Percentiles rank a stretch among this genome's conserved stretches.
These are phyloP conservation scores for Oreochromis tanganicae DNA, from an alignment of 2,113 vertebrate species.

Conservation along the genomic window DNA sequence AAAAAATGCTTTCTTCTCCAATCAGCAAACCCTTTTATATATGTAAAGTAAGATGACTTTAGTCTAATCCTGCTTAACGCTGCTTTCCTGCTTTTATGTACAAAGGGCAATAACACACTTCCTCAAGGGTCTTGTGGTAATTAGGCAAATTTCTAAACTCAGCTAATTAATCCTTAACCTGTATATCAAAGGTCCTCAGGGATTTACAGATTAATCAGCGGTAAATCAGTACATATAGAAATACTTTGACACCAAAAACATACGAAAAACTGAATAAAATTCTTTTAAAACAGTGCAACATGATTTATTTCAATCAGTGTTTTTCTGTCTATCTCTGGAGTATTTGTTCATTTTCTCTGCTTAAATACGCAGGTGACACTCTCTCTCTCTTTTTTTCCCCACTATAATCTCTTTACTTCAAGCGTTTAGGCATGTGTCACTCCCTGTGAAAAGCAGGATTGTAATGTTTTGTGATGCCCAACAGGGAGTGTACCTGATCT, in stretches of 20 bases:
- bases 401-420: background rate
- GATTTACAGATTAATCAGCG: background rate
- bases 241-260: constrained; percentile 34
- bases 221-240: background rate
- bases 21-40: background rate
- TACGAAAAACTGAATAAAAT: background rate
- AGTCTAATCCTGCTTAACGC: constrained; percentile 7
- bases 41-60: constrained; percentile 10
- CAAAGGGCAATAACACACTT: background rate
- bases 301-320: background rate
- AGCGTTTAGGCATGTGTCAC: accelerated
- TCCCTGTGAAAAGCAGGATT: background rate
- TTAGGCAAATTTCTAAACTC: background rate
- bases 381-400: accelerated
- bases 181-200: constrained; percentile 9
- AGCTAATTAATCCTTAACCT: constrained; percentile 26
- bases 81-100: constrained; percentile 24
- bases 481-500: background rate
- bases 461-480: background rate
- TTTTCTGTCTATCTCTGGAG: background rate
- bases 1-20: background rate
- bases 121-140: constrained; percentile 20
- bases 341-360: background rate
- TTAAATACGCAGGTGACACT: background rate
- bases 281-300: accelerated